These are phyloP conservation scores for Norana najaformis DNA, from an alignment of 2,888 invertebrate species.

Conservation along the genomic window DNA sequence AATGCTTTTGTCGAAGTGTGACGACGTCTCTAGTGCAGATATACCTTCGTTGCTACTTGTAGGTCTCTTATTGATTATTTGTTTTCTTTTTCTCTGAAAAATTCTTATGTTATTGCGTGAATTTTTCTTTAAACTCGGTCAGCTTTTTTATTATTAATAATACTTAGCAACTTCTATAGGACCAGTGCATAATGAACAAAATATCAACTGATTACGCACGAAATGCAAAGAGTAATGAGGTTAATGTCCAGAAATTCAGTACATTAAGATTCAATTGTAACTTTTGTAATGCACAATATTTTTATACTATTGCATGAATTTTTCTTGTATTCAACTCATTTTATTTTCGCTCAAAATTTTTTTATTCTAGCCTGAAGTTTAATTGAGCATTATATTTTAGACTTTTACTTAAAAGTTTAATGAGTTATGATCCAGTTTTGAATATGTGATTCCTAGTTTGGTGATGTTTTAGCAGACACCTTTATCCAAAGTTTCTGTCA, in stretches of 20 bases:
- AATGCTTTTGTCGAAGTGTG: slow-evolving; percentile 71
- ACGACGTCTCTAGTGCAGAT: slow-evolving; percentile 76
- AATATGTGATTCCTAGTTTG: no score
- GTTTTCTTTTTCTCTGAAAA: background rate
- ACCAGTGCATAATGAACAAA: background rate
- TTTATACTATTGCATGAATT: background rate
- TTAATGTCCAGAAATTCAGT: no score
- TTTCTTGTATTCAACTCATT: background rate
- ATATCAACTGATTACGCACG: no score
- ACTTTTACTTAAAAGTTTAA: background rate
- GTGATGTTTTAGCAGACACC: background rate
- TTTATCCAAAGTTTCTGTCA: background rate
- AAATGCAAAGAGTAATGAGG: background rate
- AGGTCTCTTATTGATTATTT: background rate
- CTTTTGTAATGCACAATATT: background rate
- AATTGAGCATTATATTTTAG: background rate
- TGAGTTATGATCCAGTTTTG: no score
- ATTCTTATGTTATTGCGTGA: background rate
- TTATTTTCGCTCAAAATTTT: background rate
- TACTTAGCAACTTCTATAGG: background rate
- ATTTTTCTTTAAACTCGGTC: background rate
- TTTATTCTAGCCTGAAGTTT: background rate
- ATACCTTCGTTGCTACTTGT: slow-evolving; percentile 69
- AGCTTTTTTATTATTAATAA: no score
- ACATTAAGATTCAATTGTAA: no score